Percentiles rank a stretch among this genome's conserved stretches.
These are phyloP conservation scores for Temnothorax nylanderi DNA, from an alignment of 1,140 invertebrate species.

Conservation along the genomic window DNA sequence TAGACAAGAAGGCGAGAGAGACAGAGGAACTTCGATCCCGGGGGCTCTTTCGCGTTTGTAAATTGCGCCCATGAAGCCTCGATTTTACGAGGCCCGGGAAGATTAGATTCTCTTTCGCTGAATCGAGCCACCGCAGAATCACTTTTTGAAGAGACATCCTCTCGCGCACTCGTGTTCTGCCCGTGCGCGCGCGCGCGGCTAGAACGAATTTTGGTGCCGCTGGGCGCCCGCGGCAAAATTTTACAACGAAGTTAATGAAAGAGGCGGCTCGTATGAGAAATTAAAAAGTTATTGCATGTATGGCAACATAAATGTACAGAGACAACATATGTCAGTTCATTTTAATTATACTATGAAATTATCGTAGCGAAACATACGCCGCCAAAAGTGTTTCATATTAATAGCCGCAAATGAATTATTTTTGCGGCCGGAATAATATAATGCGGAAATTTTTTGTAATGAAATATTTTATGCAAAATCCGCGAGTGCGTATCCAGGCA, in stretches of 20 bases:
- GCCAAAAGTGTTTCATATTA: slow-evolving; percentile 8
- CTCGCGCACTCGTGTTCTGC: slow-evolving; percentile 49
- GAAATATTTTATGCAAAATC: slow-evolving; percentile 1
- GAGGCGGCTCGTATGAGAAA: slow-evolving; percentile 28
- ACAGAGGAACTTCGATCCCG: slow-evolving; percentile 21
- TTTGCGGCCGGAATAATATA: slow-evolving; percentile 21
- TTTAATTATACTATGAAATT: slow-evolving; percentile 25
- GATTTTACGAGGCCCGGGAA: slow-evolving; percentile 51
- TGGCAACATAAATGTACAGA: slow-evolving; percentile 16
- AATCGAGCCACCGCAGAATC: slow-evolving; percentile 50
- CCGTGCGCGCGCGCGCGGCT: not conserved
- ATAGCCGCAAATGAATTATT: not conserved
- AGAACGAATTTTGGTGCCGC: slow-evolving; percentile 8
- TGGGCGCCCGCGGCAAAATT: slow-evolving; percentile 20
- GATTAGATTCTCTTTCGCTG: slow-evolving; percentile 47
- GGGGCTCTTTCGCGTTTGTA: slow-evolving; percentile 27
- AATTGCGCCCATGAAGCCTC: slow-evolving; percentile 31
- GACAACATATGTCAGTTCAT: slow-evolving; percentile 39
- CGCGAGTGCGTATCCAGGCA: not conserved
- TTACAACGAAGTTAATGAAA: slow-evolving; percentile 46
- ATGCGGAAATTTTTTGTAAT: slow-evolving; percentile 8
- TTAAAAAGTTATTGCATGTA: slow-evolving; percentile 48
- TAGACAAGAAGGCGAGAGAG: not conserved
- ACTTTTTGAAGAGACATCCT: slow-evolving; percentile 50
- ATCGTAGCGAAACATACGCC: not conserved